Evolutionary conservation across 2,888 invertebrate species (phyloP), one percentile per base, ranked within the genome.

Genomic region (Cataglyphis cursor): DNA sequence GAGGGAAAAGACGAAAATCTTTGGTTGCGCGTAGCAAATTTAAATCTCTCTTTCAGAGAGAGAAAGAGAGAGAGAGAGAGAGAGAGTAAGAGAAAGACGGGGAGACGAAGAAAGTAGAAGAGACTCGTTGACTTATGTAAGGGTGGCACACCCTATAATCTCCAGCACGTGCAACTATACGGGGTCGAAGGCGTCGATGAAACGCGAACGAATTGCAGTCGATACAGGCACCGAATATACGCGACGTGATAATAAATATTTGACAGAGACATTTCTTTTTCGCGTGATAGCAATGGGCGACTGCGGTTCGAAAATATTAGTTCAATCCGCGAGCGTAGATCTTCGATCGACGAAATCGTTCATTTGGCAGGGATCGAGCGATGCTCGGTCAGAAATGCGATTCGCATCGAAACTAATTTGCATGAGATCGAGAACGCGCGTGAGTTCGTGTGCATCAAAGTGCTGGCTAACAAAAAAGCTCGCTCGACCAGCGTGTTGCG

Each of bases 71-170:
- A 18, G 38, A 8, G 44, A 51, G 48, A 75, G 48, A 15, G 61
- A 18, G 59, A 28, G 31, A 44, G 18, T 15, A 21, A 64, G 62
- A 24, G 62, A 57, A 35, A 64, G 18, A n/a, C 6, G 35, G 12
- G 10, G 41, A 54, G 64, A 24, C 24, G 51, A 66, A 35, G 38
- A 24, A 24, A 48, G 62, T 21, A 31, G 61, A 54, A 41, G 54
- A 41, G 65, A 35, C 51, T 54, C 91, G 91, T 90, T 86, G 88
- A 89, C 88, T 90, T 87, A 85, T 82, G 83, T 65, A 80, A 73
- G 86, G 88, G 89, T 86, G 84, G 81, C 84, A 51, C 81, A 88
- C 93, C 93, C 94, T 94, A 91, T 94, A 94, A 94, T 94, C 93
- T 94, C 85, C 91, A 92, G 88, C 94, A 93, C 94, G 94, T 94